Evolutionary conservation across 2,113 vertebrate species (phyloP).

Genomic region (Antechinus flavipes): DNA sequence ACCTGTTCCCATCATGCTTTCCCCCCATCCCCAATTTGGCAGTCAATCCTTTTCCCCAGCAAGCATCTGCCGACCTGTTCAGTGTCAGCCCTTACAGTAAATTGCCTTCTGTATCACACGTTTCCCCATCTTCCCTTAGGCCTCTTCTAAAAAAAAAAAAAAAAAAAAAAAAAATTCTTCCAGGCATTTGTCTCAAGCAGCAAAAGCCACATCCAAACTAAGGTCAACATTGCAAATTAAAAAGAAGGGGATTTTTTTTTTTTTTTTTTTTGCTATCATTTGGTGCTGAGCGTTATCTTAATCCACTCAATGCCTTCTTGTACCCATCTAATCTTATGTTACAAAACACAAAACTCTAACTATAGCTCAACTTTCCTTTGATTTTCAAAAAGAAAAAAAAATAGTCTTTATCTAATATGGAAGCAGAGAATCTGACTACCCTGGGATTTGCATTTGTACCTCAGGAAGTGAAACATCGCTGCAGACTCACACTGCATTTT

Average conservation of each 20-base stretch:
- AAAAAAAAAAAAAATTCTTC: not conserved
- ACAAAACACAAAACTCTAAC: conserved; percentile 53
- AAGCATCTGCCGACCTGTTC: conserved; percentile 5
- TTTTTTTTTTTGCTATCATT: not conserved
- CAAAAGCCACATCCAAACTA: conserved; percentile 58
- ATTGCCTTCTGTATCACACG: not conserved
- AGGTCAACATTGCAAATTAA: conserved; percentile 61
- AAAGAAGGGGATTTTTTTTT: conserved; percentile 32
- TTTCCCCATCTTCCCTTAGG: conserved; percentile 32
- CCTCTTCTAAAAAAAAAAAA: not conserved
- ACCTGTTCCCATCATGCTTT: not conserved
- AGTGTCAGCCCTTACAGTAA: conserved; percentile 18
- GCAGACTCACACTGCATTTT: conserved; percentile 66
- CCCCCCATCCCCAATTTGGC: not conserved
- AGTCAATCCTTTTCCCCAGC: not conserved
- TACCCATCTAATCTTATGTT: conserved; percentile 68
- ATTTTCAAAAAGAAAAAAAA: conserved; percentile 54
- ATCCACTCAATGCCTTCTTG: conserved; percentile 51
- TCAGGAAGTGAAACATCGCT: conserved; percentile 60
- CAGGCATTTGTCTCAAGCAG: conserved; percentile 52
- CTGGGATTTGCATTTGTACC: conserved; percentile 68
- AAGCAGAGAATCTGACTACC: conserved; percentile 52
- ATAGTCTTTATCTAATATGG: conserved; percentile 69
- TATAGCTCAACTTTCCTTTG: conserved; percentile 67
- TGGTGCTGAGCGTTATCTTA: conserved; percentile 66